Percentiles rank a stretch among this genome's conserved stretches.
phyloP scores from a whole-genome alignment of 2,113 vertebrate genomes.

The Motacilla tschutschensis region DNA sequence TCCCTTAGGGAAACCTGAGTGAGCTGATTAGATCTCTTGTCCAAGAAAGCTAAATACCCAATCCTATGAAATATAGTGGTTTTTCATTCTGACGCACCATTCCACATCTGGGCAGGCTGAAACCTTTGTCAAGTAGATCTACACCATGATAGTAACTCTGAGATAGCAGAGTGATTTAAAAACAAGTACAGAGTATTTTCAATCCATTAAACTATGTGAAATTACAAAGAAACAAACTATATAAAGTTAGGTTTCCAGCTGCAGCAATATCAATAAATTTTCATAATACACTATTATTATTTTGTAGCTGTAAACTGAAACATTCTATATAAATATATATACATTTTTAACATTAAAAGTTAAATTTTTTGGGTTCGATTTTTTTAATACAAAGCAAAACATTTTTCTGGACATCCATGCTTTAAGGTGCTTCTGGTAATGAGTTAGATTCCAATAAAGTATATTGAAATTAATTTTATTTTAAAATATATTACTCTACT shows the following conservation, averaged over 20 bases:
- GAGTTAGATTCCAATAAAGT: neutral
- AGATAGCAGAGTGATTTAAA: neutral
- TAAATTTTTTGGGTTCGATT: neutral
- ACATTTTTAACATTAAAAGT: neutral
- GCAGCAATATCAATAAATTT: neutral
- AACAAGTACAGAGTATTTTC: neutral
- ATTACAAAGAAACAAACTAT: neutral
- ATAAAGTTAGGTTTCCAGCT: neutral
- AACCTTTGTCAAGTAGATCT: neutral
- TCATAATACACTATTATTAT: neutral
- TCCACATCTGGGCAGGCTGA: neutral
- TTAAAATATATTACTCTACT: neutral
- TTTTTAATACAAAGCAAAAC: neutral
- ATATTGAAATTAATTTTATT: neutral
- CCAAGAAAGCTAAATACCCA: slow-evolving; percentile 13
- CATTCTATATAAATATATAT: neutral
- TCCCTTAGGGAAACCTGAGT: neutral
- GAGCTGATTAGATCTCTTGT: slow-evolving; percentile 28
- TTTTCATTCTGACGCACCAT: neutral
- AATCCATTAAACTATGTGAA: neutral
- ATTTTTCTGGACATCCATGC: neutral
- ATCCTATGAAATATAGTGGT: neutral
- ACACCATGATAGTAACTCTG: neutral
- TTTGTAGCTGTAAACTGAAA: slow-evolving; percentile 17
- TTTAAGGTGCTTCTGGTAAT: neutral